These are phyloP conservation scores for Acrossocheilus fasciatus DNA, from an alignment of 2,797 vertebrate species.

Conservation along the genomic window DNA sequence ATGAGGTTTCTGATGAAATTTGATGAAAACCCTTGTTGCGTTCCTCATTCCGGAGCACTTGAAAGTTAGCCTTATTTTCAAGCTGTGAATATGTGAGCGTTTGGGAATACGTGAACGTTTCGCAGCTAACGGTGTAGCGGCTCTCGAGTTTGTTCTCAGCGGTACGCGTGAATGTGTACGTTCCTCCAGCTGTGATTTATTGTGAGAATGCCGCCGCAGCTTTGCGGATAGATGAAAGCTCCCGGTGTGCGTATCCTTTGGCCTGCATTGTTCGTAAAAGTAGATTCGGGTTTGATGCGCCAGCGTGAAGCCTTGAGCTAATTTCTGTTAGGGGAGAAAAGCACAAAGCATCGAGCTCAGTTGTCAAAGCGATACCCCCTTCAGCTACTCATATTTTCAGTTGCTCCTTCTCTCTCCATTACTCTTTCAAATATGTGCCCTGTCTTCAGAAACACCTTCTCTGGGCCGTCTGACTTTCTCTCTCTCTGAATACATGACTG, in stretches of 20 bases:
- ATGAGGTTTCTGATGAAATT: conserved; percentile 35
- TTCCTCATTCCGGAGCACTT: neutral
- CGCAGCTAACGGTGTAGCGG: neutral
- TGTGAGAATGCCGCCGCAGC: neutral
- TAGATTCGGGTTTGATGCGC: conserved; percentile 39
- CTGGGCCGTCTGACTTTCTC: neutral
- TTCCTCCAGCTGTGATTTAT: conserved; percentile 35
- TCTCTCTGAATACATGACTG: conserved; percentile 35
- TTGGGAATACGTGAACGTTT: neutral
- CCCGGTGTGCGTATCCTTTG: conserved; percentile 6
- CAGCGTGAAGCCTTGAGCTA: conserved; percentile 39
- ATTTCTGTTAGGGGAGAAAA: conserved; percentile 24
- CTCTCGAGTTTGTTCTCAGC: conserved; percentile 30
- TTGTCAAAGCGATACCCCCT: conserved; percentile 16
- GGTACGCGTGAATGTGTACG: neutral
- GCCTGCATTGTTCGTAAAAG: conserved; percentile 23
- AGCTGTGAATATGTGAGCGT: neutral
- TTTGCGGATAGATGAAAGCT: conserved; percentile 5
- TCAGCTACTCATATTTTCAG: conserved; percentile 20
- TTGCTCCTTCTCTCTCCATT: conserved; percentile 6
- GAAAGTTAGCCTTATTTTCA: conserved; percentile 32
- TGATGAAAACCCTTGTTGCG: conserved; percentile 13
- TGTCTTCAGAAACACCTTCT: conserved; percentile 1
- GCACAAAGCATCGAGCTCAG: neutral
- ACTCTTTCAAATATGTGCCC: conserved; percentile 35